Conservation (phyloP, 2,888 invertebrate species). For the Lepidonotus clava region DNA sequence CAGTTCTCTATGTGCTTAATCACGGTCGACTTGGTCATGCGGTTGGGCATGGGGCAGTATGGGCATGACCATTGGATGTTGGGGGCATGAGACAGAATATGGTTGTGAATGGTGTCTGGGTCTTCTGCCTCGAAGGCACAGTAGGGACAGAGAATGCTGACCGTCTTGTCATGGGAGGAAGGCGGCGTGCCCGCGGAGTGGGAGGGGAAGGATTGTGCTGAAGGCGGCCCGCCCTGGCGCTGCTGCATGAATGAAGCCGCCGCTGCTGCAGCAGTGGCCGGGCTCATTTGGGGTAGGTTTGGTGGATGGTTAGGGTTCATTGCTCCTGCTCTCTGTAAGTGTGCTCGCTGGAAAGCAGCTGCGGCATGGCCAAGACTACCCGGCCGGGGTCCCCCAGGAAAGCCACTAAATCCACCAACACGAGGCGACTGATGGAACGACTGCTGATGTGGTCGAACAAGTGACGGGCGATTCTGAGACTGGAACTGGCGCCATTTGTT, state of each 20-base stretch:
- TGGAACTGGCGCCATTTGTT: slow-evolving; percentile 47
- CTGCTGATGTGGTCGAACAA: not conserved
- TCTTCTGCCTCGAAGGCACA: slow-evolving; percentile 33
- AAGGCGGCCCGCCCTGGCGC: not conserved
- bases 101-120: slow-evolving; percentile 47
- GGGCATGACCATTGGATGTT: slow-evolving; percentile 54
- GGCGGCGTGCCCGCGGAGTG: not conserved
- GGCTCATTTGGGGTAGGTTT: not conserved
- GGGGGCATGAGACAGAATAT: slow-evolving; percentile 43
- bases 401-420: not conserved
- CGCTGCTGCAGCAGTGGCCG: slow-evolving; percentile 5
- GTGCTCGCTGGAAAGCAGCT: slow-evolving; percentile 28
- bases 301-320: not conserved
- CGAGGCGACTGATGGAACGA: not conserved
- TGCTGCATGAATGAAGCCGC: slow-evolving; percentile 39
- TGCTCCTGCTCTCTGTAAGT: not conserved
- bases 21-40: slow-evolving; percentile 12
- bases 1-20: slow-evolving; percentile 48
- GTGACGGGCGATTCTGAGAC: slow-evolving; percentile 7
- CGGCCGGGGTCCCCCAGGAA: not conserved
- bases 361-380: slow-evolving; percentile 17
- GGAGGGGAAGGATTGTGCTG: not conserved
- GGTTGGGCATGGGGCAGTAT: slow-evolving; percentile 49
- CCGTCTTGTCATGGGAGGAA: not conserved
- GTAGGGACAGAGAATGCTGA: slow-evolving; percentile 35